A percentile compares a stretch with the other conserved stretches of the same genome.
Evolutionary conservation across 2,888 invertebrate species (phyloP).

Genomic region (Lamellibrachia columna): DNA sequence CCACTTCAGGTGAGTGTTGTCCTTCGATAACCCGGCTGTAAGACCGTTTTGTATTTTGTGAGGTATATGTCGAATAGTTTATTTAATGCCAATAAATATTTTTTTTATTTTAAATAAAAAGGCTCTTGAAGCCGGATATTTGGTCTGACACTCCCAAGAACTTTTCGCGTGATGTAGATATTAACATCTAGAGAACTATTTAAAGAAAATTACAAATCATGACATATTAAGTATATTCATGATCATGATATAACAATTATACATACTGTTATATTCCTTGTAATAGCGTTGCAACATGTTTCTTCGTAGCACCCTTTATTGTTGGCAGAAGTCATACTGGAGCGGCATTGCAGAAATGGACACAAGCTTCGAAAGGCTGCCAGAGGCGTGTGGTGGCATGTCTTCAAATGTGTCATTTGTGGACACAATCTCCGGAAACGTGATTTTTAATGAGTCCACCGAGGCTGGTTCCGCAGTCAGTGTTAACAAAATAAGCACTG

Average conservation of each 20-base stretch:
- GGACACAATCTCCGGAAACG: not conserved
- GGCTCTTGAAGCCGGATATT: no score
- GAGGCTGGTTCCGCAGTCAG: no score
- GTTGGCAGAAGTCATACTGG: not conserved
- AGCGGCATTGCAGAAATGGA: not conserved
- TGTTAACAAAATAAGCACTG: not conserved
- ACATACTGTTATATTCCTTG: not conserved
- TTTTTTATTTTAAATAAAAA: no score
- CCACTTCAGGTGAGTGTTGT: conserved; percentile 72
- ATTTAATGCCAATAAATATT: no score
- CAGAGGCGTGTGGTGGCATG: not conserved
- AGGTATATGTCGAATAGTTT: no score
- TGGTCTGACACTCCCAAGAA: no score
- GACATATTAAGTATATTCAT: not conserved
- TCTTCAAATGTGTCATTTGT: not conserved
- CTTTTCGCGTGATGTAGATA: no score
- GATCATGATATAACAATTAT: not conserved
- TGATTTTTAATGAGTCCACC: not conserved
- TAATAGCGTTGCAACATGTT: not conserved
- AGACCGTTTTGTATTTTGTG: no score
- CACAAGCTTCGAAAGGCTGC: not conserved
- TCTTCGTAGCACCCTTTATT: not conserved
- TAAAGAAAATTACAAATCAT: not conserved
- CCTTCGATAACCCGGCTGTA: no score
- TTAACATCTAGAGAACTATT: no score